phyloP scores from a whole-genome alignment of 1,140 invertebrate genomes.

The Cotesia typhae region DNA sequence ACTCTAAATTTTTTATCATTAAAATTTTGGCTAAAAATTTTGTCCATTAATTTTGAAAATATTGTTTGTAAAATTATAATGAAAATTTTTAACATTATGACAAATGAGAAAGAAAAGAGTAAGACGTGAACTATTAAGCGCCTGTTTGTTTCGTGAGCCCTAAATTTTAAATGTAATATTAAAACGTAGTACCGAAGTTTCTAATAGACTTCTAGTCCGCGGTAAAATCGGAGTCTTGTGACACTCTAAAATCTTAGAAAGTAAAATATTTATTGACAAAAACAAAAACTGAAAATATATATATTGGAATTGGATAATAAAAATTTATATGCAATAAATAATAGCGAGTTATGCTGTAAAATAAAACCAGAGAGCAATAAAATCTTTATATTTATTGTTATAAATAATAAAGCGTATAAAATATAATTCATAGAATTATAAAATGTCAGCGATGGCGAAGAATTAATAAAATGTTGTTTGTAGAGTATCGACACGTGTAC shows the following conservation, averaged over 20 bases:
- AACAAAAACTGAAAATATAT: conserved; percentile 1
- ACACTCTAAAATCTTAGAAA: conserved; percentile 41
- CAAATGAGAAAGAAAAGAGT: conserved; percentile 4
- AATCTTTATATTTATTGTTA: not conserved
- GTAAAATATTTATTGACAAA: conserved; percentile 44
- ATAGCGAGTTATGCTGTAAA: too few species aligned
- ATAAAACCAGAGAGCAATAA: too few species aligned
- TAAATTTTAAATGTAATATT: conserved; percentile 20
- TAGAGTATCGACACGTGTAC: conserved; percentile 18
- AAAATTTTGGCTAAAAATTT: too few species aligned
- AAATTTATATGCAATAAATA: too few species aligned
- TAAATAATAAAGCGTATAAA: not conserved
- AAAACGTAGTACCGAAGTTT: not conserved
- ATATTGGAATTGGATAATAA: too few species aligned
- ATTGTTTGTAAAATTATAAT: too few species aligned
- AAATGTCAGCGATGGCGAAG: conserved; percentile 3
- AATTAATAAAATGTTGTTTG: conserved; percentile 21
- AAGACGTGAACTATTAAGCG: not conserved
- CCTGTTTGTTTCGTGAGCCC: conserved; percentile 26
- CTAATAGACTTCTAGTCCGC: too few species aligned
- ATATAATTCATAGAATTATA: not conserved
- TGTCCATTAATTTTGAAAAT: too few species aligned
- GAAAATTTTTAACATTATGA: not conserved
- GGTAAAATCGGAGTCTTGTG: not conserved
- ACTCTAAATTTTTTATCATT: too few species aligned